Evolutionary conservation across 2,888 invertebrate species (phyloP), one percentile per base, ranked within the genome.

Genomic region (Hypolimnas misippus): DNA sequence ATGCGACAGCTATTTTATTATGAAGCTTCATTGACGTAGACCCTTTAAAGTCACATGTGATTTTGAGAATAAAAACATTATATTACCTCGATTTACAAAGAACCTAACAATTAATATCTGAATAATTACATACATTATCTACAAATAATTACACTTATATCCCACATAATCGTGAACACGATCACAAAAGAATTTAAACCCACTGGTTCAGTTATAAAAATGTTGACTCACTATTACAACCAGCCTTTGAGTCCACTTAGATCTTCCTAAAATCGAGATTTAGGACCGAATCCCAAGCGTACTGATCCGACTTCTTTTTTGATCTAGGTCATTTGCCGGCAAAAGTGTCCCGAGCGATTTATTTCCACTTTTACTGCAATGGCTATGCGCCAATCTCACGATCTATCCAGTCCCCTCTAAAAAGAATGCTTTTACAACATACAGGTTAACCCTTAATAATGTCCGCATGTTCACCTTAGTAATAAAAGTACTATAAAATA

Each of bases 311-410:
- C 77, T 70, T 76, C 73, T 81, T 82, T 82, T 84, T 85, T 84
- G 81, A 87, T 86, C 81, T 87, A 70, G 88, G 86, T 87, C 84
- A 87, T 85, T 83, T 82, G 73, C 75, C 78, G 71, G 80, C 76
- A 82, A 86, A 85, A 84, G 82, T 83, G 82, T 85, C 84, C 78
- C 75, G 78, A 75, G 78, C 85, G 84, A 89, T 89, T 88, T 89
- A 87, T 90, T 81, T 81, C 87, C 85, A 89, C 88, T 90, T 90
- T 90, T 89, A 87, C 90, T 89, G 88, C 85, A 84, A 84, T 90
- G 91, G 91, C 91, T 89, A 76, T 80, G 79, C 79, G 86, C 91
- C 90, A 90, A 89, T 85, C 86, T 77, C 72, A 83, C 81, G 86
- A 54, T 61, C 56, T 60, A 33, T 57, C 21, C 38, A 52, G 17